Evolutionary conservation across 2,888 invertebrate species (phyloP), one percentile per base, ranked within the genome.

Genomic region (Luffia ferchaultella): DNA sequence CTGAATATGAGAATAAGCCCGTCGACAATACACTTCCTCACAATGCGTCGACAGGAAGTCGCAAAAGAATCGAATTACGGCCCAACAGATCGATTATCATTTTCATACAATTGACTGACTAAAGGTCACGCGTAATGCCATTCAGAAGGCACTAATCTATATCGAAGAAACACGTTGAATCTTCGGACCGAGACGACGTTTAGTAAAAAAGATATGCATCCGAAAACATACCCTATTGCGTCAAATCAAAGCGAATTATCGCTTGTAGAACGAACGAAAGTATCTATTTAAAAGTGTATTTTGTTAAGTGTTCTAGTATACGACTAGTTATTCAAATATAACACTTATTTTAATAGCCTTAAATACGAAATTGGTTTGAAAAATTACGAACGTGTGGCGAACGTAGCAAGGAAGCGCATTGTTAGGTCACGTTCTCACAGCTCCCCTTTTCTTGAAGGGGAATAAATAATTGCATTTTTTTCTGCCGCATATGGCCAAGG

Each of bases 381-480:
- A 30, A 30, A 30, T 12, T 3, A 7, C 30, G 5, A 30, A 30
- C 30, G 30, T 30, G 30, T 12, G 30, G 30, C 18, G 73, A 74
- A 75, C 76, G 77, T 77, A 80, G 80, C 76, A 77, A 80, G 83
- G 82, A 82, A 82, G 82, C 79, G 69, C 74, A 80, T 83, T 83
- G 83, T 83, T 79, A 72, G 83, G 82, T 79, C 83, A 83, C 83
- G 83, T 82, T 82, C 83, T 76, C 82, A 82, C 82, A 79, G 73
- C 79, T 79, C 80, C 79, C 78, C 79, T 76, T 79, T 82, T 82
- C 78, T 80, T 79, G 75, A 76, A 77, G 80, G 78, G 78, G 80
- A 79, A 80, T 79, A 79, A 79, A 80, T 82, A 80, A 83, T 82
- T 83, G 83, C 80, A 82, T 78, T 83, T 83, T 83, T 83, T 83